Evolutionary conservation across 2,113 vertebrate genomes (phyloP), one percentile per base, ranked within the genome.

Genomic region (Phrynosoma platyrhinos): DNA sequence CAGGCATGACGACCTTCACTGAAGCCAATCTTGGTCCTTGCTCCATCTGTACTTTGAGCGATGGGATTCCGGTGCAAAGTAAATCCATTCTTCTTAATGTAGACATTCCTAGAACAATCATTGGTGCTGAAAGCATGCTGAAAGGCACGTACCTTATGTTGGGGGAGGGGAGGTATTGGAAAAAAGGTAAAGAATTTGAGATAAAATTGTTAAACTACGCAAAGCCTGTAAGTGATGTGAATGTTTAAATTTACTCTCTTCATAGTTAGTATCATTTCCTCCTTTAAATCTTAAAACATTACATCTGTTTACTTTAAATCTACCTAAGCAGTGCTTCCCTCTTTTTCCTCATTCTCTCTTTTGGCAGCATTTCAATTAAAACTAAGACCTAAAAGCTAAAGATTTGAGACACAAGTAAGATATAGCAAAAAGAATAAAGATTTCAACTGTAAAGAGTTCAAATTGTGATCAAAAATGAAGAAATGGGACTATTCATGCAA

Each of bases 61-160:
- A 99, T 99, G 89, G 99, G 99, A 96, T 99, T 99, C 84, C 99
- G 98, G 92, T 99, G 99, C 90, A 99, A 96, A 4, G 99, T 99
- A 96, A 99, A 99, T 87, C 99, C 98, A 47, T 99, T 99, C 95
- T 99, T 99, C 97, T 99, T 99, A 89, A 99, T 98, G 82, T 99
- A 99, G 27, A 99, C 98, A 14, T 99, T 99, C 90, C 99, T 97
- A 7, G 99, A 99, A 97, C 99, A 99, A 97, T 99, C 99, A 40
- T 98, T 97, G 93, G 98, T 98, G 96, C 98, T 99, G 93, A 99
- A 98, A 84, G 98, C 99, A 25, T 99, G 98, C 82, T 99, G 99
- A 88, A 96, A 98, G 91, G 99, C 97, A 95, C 98, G 98, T 87
- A 99, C 97, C 99, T 99, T 93, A 12, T 88, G 18, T 62, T 62